Evolutionary conservation across 2,113 vertebrate genomes (phyloP), one percentile per base, ranked within the genome.

Genomic region (Conger conger): DNA sequence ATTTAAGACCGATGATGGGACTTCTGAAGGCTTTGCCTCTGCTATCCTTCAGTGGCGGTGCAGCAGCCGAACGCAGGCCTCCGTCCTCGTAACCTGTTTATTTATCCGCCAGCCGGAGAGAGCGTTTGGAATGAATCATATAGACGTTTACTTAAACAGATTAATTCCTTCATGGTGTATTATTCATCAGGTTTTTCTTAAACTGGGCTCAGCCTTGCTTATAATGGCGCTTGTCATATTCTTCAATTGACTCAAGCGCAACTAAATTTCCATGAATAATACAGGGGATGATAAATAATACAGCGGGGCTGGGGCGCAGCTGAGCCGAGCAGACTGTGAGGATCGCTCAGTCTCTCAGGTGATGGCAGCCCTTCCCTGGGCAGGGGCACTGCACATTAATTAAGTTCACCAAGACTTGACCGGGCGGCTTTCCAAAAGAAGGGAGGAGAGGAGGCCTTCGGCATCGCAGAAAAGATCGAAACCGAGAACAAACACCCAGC

Each of bases 401-500:
- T 45, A 86, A 57, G 76, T 38, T 82, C 30, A 36, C 9, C 17
- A 77, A 63, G 50, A 20, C 76, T 30, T 36, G 54, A 57, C 76
- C 2, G 50, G 81, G 85, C 82, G 18, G 53, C 81, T 15, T n/a
- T 76, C 80, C 80, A 86, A n/a, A 86, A 87, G 87, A 88, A 53
- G 84, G 91, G 94, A 93, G 92, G 94, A 93, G 93, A 94, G 93
- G 92, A 89, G 37, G n/a, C 63, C 15, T 18, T 60, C 20, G 30
- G 17, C 27, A 83, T 27, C 84, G 23, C 30, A 8, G 68, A 3
- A 63, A 36, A 53, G 54, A 15, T 13, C 33, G 60, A 54, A 68
- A 57, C 37, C 37, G 11, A 80, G 42, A 40, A 20, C 73, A 83
- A 83, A 77, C 42, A 60, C 27, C 3, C 37, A 84, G 85, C 89